Conservation (phyloP, 2,888 invertebrate species). For the Parnassius glacialis region DNA sequence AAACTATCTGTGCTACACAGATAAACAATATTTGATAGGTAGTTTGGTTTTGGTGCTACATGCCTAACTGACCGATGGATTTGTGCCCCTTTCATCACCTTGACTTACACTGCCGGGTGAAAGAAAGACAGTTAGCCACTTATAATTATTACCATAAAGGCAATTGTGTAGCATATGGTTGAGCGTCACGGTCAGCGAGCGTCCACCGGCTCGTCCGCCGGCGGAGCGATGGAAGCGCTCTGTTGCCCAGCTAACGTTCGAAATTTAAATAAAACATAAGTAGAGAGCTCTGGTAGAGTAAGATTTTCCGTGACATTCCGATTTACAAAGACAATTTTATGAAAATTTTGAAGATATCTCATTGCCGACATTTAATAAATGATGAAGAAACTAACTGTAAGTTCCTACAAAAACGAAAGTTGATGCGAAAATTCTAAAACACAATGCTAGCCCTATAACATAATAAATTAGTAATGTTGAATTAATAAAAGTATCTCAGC, state of each 20-base stretch:
- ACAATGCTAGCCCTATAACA: no score
- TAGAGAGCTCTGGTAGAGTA: slow-evolving; percentile 2
- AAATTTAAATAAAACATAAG: slow-evolving; percentile 33
- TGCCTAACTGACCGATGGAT: slow-evolving; percentile 5
- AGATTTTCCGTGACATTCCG: slow-evolving; percentile 4
- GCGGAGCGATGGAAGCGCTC: slow-evolving; percentile 37
- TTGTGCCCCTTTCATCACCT: slow-evolving; percentile 11
- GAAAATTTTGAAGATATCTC: no score
- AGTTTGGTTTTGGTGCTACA: slow-evolving; percentile 4
- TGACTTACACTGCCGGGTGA: not conserved
- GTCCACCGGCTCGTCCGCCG: slow-evolving; percentile 38
- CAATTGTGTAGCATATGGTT: slow-evolving; percentile 38
- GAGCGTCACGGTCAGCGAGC: slow-evolving; percentile 45
- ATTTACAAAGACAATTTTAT: not conserved
- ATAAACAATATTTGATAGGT: no score
- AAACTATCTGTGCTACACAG: no score
- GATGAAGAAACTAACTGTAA: no score
- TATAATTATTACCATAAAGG: slow-evolving; percentile 15
- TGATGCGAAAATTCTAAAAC: no score
- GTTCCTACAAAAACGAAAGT: no score
- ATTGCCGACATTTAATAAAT: no score
- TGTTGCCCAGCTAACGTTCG: slow-evolving; percentile 34
- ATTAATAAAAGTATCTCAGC: no score
- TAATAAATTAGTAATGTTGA: no score
- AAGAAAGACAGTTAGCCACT: slow-evolving; percentile 19